These are phyloP conservation scores for Eupithecia insigniata DNA, from an alignment of 2,888 invertebrate genomes.

Conservation along the genomic window DNA sequence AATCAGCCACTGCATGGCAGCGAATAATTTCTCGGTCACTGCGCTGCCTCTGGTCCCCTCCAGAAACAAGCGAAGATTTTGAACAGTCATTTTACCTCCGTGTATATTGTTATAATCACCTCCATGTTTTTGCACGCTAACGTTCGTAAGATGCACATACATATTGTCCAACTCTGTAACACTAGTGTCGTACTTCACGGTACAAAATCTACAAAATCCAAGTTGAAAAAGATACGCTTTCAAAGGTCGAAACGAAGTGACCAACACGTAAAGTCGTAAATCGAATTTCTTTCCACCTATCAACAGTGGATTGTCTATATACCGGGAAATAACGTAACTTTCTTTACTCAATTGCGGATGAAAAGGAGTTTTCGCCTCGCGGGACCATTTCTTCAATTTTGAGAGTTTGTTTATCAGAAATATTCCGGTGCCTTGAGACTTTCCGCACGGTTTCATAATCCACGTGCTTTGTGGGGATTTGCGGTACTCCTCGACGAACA, in stretches of 20 bases:
- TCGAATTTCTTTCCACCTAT: conserved; percentile 99
- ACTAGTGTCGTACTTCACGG: conserved; percentile 96
- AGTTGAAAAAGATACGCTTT: conserved; percentile 96
- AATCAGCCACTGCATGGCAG: conserved; percentile 94
- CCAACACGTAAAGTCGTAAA: conserved; percentile 94
- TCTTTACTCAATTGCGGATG: conserved; percentile 93
- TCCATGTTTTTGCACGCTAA: conserved; percentile 98
- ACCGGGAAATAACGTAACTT: conserved; percentile 98
- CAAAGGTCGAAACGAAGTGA: conserved; percentile 96
- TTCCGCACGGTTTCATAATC: conserved; percentile 99
- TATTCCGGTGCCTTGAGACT: conserved; percentile 97
- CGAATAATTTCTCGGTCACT: conserved; percentile 94
- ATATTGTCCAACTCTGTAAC: conserved; percentile 94
- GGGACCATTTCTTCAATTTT: conserved; percentile 95
- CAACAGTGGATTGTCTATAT: conserved; percentile 96
- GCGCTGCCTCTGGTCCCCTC: conserved; percentile 95
- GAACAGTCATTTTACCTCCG: conserved; percentile 97
- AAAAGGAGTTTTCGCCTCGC: conserved; percentile 93
- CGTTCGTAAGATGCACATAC: conserved; percentile 98
- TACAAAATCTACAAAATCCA: conserved; percentile 98
- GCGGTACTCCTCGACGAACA: conserved; percentile 98
- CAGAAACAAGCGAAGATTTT: conserved; percentile 94
- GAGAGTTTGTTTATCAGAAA: conserved; percentile 97
- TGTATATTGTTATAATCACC: conserved; percentile 97
- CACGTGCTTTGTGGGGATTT: conserved; percentile 97